phyloP scores from a whole-genome alignment of 2,113 vertebrate species.

The Podilymbus podiceps region DNA sequence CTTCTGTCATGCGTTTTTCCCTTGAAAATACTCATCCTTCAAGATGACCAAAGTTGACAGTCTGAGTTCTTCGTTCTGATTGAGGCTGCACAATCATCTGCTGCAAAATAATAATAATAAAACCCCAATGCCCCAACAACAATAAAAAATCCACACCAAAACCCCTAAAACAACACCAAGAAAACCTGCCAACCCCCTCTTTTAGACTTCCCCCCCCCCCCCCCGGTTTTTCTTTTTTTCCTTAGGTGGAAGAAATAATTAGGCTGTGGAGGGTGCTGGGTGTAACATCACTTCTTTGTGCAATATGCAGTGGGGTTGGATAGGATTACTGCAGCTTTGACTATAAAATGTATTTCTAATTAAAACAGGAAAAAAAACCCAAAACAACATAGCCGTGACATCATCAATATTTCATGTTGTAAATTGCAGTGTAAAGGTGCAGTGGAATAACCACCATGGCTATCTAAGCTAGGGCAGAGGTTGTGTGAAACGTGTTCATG shows the following conservation, averaged over 20 bases:
- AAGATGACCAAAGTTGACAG: neutral
- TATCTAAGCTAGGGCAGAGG: neutral
- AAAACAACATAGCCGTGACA: neutral
- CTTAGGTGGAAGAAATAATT: neutral
- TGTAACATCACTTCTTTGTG: neutral
- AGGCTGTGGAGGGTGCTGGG: neutral
- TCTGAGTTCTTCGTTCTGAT: neutral
- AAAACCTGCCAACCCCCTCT: no score
- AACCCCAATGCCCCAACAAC: no score
- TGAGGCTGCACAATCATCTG: neutral
- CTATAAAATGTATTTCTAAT: neutral
- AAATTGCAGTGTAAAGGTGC: neutral
- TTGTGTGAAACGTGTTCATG: neutral
- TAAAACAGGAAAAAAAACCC: neutral
- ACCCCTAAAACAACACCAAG: no score
- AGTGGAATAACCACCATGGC: neutral
- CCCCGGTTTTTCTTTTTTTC: neutral
- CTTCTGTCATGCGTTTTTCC: accelerated
- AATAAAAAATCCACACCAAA: no score
- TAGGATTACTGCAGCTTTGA: neutral
- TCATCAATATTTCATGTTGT: neutral
- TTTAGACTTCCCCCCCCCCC: no score
- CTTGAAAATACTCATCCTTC: neutral
- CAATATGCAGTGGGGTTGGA: neutral
- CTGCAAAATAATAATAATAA: neutral